Base-by-base conservation (phyloP, 2,113 vertebrate species). In the Pogona vitticeps region DNA sequence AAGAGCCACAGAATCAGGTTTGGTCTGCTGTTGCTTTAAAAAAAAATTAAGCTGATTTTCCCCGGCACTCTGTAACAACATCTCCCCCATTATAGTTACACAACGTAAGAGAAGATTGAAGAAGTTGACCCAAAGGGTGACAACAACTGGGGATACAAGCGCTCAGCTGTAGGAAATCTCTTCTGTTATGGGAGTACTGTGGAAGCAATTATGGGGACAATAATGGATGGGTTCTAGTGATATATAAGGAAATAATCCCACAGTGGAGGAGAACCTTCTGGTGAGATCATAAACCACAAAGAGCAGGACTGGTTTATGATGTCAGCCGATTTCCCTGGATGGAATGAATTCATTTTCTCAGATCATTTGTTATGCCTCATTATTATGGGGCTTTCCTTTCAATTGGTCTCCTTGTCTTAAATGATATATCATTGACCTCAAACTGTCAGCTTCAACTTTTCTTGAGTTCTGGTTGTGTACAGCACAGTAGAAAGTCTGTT, bases 101-200 rank as follows among this genome's bases (percentile, higher is more conserved):
- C 61, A 75, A 86, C 82, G 65, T 87, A 38, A n/a, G 79, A 59
- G 42, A 72, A 86, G 86, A 91, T 87, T 84, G 23, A 82, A 77
- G 59, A 89, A 81, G 8, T 40, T 88, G 77, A 83, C 65, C 83
- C 33, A 71, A 2, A 46, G 72, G 85, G 65, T 85, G 88, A 90
- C 52, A 88, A 84, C 63, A 52, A 63, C 82, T 75, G 80, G 80
- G 58, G 18, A 68, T 78, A 70, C 63, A 59, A 40, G 84, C 36
- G n/a, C 91, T 86, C 87, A 80, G 18, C 61, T 61, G 82, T 77
- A 87, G 77, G 31, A 72, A 75, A 63, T 76, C 40, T 52, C 59
- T 67, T 52, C 72, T 67, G 75, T 36, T 78, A 13, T 10, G 33
- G 56, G 42, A 86, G 71, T 77, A 23, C 73, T 38, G 67, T 78